Conservation (phyloP, 2,797 vertebrate species). For the Lerista edwardsae region DNA sequence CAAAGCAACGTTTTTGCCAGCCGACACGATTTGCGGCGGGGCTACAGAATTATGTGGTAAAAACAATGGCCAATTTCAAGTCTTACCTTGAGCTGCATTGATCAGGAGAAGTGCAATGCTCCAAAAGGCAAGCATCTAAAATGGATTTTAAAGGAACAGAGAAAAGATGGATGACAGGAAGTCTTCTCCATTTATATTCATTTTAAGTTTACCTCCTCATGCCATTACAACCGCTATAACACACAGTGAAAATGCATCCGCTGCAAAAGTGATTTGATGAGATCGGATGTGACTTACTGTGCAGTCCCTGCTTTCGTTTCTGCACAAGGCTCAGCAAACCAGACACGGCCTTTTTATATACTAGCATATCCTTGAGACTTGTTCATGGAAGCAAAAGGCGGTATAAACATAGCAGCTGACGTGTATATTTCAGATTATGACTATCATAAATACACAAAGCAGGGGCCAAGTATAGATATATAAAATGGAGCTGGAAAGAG, state of each 20-base stretch:
- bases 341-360: conserved; percentile 56
- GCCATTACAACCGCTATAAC: background rate
- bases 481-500: background rate
- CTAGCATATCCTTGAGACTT: conserved; percentile 36
- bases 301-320: background rate
- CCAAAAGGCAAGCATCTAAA: conserved; percentile 67
- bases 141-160: conserved; percentile 17
- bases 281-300: conserved; percentile 46
- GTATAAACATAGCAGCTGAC: conserved; percentile 51
- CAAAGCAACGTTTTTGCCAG: background rate
- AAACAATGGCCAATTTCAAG: background rate
- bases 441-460: conserved; percentile 35
- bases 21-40: background rate
- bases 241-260: background rate
- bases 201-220: background rate
- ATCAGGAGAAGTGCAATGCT: conserved; percentile 52
- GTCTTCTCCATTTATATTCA: background rate
- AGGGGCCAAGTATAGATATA: background rate
- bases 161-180: background rate
- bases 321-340: background rate
- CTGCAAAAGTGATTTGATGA: fast-evolving
- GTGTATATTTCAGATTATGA: conserved; percentile 39
- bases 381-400: conserved; percentile 44
- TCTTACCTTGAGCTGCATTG: conserved; percentile 55
- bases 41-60: background rate